A percentile compares a stretch with the other conserved stretches of the same genome.
phyloP scores from a whole-genome alignment of 2,797 vertebrate genomes.

The Sebastes vulpes region DNA sequence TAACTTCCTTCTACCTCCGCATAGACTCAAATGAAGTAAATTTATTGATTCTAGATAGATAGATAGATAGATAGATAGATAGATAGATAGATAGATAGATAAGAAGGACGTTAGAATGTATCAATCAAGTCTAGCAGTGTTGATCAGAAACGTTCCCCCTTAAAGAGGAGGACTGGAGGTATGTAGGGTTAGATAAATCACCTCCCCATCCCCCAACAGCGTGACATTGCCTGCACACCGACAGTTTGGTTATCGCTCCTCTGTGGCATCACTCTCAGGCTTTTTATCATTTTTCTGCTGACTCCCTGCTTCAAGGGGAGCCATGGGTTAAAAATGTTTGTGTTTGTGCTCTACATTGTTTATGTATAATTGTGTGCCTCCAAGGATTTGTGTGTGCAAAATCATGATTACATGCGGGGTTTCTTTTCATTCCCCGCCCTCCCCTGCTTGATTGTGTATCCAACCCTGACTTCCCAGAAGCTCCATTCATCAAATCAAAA shows the following conservation, averaged over 20 bases:
- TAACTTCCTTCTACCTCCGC: too few species aligned
- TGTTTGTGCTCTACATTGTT: background rate
- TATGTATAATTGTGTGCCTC: background rate
- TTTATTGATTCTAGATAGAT: background rate
- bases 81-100: background rate
- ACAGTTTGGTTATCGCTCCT: slow-evolving; percentile 4
- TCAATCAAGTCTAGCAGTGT: background rate
- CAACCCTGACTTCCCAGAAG: slow-evolving; percentile 1
- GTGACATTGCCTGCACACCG: background rate
- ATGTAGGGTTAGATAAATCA: slow-evolving; percentile 37
- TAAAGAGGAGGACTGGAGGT: slow-evolving; percentile 20
- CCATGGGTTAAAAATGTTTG: background rate
- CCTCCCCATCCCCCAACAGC: slow-evolving; percentile 40
- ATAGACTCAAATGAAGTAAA: too few species aligned
- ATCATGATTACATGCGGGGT: background rate
- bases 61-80: background rate
- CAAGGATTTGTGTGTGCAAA: background rate
- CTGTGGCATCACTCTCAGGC: slow-evolving; percentile 3
- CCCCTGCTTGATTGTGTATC: background rate
- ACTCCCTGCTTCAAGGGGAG: background rate
- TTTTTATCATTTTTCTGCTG: slow-evolving; percentile 2
- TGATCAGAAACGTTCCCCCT: background rate
- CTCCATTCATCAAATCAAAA: slow-evolving; percentile 28
- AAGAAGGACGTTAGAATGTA: background rate
- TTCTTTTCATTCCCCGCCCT: slow-evolving; percentile 7